Conservation (phyloP, 2,888 invertebrate genomes). For the Clanis bilineata region DNA sequence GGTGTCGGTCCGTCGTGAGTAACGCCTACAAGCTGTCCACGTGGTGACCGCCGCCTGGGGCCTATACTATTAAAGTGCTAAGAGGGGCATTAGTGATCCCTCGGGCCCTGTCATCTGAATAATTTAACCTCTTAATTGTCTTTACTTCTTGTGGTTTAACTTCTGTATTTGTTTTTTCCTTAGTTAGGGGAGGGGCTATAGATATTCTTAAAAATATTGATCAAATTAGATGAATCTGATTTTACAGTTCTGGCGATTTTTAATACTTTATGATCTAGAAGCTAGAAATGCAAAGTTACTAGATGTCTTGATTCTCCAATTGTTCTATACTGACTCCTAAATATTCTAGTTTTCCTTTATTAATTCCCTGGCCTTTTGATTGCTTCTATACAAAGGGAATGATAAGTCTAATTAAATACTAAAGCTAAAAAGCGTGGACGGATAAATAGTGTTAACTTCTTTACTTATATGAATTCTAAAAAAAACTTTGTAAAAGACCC, state of each 20-base stretch:
- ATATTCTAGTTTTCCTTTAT: no score
- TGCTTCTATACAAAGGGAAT: no score
- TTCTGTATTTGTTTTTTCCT: background rate
- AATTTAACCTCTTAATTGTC: conserved; percentile 76
- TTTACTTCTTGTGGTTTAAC: conserved; percentile 46
- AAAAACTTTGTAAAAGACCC: background rate
- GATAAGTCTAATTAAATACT: no score
- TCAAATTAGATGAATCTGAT: background rate
- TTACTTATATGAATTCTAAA: no score
- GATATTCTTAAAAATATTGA: background rate
- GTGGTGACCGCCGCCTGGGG: conserved; percentile 66
- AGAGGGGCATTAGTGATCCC: conserved; percentile 76
- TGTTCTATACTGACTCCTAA: no score
- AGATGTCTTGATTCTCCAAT: no score
- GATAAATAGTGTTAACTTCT: no score
- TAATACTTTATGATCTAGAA: no score
- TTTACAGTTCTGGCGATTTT: background rate
- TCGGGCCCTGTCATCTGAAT: conserved; percentile 73
- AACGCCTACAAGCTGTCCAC: conserved; percentile 70
- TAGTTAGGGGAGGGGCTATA: background rate
- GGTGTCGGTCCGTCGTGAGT: conserved; percentile 57
- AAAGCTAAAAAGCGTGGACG: no score
- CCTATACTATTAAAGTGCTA: conserved; percentile 79
- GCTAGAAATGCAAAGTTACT: no score
- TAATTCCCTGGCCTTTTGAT: no score